Conservation (phyloP, 35 echinoderm and acorn worm genomes). For the Strongylocentrotus purpuratus region DNA sequence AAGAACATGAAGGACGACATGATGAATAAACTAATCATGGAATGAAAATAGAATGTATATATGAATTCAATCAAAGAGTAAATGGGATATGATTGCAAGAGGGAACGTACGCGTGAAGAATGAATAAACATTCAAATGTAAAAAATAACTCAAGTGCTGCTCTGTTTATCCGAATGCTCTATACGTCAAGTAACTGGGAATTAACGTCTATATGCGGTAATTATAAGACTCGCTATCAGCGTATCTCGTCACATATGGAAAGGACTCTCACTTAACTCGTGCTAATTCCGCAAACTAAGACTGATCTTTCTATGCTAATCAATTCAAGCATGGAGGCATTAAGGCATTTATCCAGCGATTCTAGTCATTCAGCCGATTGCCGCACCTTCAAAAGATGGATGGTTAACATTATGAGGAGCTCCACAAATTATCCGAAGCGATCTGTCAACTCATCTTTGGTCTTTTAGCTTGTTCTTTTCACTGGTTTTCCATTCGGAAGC, state of each 20-base stretch:
- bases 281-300: neutral
- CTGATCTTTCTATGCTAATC: slow-evolving; percentile 29
- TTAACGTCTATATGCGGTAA: neutral
- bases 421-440: neutral
- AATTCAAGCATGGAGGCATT: neutral
- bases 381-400: neutral
- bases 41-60: no score
- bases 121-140: neutral
- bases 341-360: neutral
- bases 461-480: neutral
- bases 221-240: neutral
- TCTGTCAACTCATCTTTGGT: neutral
- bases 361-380: neutral
- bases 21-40: no score
- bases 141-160: neutral
- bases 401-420: slow-evolving; percentile 2
- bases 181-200: neutral
- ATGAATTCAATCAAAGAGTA: no score
- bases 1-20: no score
- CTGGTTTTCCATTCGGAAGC: neutral
- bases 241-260: neutral
- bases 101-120: neutral
- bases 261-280: neutral
- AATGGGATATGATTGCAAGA: neutral
- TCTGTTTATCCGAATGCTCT: neutral